These are phyloP conservation scores for Ernsta delagoae DNA, from an alignment of 2,888 invertebrate genomes.

Conservation along the genomic window DNA sequence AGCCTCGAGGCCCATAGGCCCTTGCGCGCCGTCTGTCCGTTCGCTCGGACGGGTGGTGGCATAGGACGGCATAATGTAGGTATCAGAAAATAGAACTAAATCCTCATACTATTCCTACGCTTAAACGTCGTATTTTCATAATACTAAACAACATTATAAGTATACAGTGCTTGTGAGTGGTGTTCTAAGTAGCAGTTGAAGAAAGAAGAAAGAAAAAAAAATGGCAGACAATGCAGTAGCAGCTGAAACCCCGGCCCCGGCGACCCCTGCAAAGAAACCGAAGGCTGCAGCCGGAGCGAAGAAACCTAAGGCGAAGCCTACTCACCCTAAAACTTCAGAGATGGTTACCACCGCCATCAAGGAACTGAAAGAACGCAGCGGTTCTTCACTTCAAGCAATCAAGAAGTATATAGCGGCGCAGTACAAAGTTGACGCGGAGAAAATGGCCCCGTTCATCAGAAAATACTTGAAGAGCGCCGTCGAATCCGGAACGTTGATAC, in stretches of 20 bases:
- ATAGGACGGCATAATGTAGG: too few relatives aligned
- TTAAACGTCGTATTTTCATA: too few relatives aligned
- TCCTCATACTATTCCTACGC: too few relatives aligned
- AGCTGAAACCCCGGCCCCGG: constrained; percentile 18
- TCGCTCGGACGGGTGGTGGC: too few relatives aligned
- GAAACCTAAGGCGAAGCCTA: constrained; percentile 61
- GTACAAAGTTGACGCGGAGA: constrained; percentile 85
- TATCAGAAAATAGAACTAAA: too few relatives aligned
- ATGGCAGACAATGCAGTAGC: constrained; percentile 12
- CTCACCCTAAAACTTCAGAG: constrained; percentile 55
- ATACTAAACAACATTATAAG: too few relatives aligned
- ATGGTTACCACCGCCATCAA: constrained; percentile 86
- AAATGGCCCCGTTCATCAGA: constrained; percentile 84
- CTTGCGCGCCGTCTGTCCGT: too few relatives aligned
- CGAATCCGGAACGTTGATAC: constrained; percentile 77
- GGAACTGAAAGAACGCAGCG: constrained; percentile 82
- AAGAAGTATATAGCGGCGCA: constrained; percentile 86
- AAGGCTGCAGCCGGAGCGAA: constrained; percentile 46
- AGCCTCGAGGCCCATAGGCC: too few relatives aligned
- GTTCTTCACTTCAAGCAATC: constrained; percentile 84
- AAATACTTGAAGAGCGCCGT: constrained; percentile 83
- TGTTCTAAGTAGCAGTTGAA: too few relatives aligned
- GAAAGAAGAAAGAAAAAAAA: too few relatives aligned
- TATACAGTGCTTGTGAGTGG: too few relatives aligned
- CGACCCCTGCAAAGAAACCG: constrained; percentile 55